Evolutionary conservation across 2,888 invertebrate species (phyloP).

Genomic region (Carcina quercana): DNA sequence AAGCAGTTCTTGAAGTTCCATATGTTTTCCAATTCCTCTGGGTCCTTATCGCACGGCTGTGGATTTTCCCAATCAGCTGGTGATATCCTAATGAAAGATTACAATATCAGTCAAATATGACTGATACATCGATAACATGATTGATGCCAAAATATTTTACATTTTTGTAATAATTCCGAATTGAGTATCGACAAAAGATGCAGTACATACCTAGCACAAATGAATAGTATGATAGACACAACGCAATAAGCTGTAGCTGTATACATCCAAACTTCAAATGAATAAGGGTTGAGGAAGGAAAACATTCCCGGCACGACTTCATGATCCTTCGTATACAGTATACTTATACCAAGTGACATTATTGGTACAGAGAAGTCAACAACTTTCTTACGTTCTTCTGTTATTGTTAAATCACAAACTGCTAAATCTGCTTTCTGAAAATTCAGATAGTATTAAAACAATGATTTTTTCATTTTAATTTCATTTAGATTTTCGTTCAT

Average conservation of each 20-base stretch:
- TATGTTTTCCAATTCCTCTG: conserved; percentile 91
- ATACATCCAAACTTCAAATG: conserved; percentile 89
- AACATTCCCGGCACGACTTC: conserved; percentile 85
- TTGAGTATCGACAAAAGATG: too few relatives aligned
- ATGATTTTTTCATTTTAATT: too few relatives aligned
- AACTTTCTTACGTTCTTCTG: conserved; percentile 88
- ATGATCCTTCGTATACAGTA: conserved; percentile 86
- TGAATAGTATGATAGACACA: conserved; percentile 86
- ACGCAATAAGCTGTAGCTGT: conserved; percentile 89
- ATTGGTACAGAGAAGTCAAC: conserved; percentile 98
- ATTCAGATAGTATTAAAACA: too few relatives aligned
- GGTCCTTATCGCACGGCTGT: conserved; percentile 89
- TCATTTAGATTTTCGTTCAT: too few relatives aligned
- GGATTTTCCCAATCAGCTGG: conserved; percentile 97
- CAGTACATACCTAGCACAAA: conserved; percentile 81
- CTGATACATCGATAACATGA: too few relatives aligned
- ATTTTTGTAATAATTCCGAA: too few relatives aligned
- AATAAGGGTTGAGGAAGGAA: conserved; percentile 91
- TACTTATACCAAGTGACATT: conserved; percentile 95
- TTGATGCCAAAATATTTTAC: too few relatives aligned
- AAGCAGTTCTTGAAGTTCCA: conserved; percentile 91
- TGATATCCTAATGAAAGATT: conserved; percentile 76
- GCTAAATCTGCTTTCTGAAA: conserved; percentile 57
- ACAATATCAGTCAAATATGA: background rate
- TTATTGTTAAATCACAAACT: conserved; percentile 88